Evolutionary conservation across 2,888 invertebrate species (phyloP), one percentile per base, ranked within the genome.

Genomic region (Nephrotoma flavescens): DNA sequence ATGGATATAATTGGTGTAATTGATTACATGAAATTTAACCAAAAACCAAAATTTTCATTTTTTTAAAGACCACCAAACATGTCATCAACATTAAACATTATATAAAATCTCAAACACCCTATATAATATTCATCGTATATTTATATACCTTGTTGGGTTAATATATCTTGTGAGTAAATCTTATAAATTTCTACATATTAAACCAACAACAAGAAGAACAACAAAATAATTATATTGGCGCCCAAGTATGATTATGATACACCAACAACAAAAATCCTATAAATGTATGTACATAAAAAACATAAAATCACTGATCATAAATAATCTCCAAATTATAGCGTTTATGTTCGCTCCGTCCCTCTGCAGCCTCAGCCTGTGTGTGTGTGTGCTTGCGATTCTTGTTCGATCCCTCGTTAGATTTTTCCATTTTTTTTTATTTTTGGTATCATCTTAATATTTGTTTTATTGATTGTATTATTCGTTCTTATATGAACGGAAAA

Each of bases 151-250:
- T 71, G 71, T 71, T 71, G 71, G 71, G 71, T 71, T 71, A 9
- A 71, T 31, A 71, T 71, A 71, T 71, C 71, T 71, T 7, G 4
- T 31, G 31, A 71, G 71, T 71, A 71, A 71, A 71, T 71, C 71
- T 71, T 31, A 31, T 71, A 52, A 52, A 52, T 52, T n/a, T 52
- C 31, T 31, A 31, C 31, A 52, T 52, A 85, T 85, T 52, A 71
- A 45, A n/a, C 87, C 84, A 87, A 52, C 83, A 83, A 87, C 86
- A 88, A 87, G 87, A 88, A 87, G 87, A 88, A 88, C 87, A 87
- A 87, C 87, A 87, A 88, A 88, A 88, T 87, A 88, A 88, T 88
- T 88, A 88, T 87, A 87, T 88, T 87, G 88, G 88, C 88, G 88
- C 87, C 88, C 88, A 87, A 87, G 86, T 88, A 87, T 87, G 87